phyloP scores from a whole-genome alignment of 2,888 invertebrate species.

The Saturnia japonica region DNA sequence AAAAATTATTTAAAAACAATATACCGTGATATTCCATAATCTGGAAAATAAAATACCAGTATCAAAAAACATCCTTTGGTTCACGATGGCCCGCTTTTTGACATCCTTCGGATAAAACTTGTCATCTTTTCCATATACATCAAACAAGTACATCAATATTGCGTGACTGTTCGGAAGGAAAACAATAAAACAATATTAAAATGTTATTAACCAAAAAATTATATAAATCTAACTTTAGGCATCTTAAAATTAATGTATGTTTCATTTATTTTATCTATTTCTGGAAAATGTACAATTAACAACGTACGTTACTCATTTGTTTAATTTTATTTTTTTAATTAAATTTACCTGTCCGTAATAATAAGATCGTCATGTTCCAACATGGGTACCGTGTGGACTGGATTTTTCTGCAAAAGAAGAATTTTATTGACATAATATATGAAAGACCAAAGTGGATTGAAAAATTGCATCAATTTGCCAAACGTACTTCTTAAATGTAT shows the following conservation, averaged over 20 bases:
- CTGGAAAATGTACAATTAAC: not conserved
- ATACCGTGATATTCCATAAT: constrained; percentile 67
- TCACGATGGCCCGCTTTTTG: constrained; percentile 17
- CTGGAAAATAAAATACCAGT: constrained; percentile 68
- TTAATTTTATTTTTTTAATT: not conserved
- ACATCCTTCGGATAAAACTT: constrained; percentile 74
- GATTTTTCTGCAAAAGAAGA: constrained; percentile 63
- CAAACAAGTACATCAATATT: constrained; percentile 62
- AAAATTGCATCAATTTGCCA: too few relatives aligned
- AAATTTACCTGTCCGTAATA: constrained; percentile 32
- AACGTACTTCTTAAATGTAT: too few relatives aligned
- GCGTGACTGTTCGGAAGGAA: constrained; percentile 53
- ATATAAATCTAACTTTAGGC: not conserved
- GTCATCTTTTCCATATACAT: constrained; percentile 70
- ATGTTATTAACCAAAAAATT: not conserved
- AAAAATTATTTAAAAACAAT: not conserved
- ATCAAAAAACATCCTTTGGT: constrained; percentile 81
- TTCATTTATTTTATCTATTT: not conserved
- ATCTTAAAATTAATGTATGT: not conserved
- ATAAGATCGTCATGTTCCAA: constrained; percentile 69
- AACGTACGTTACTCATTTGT: not conserved
- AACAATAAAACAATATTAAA: not conserved
- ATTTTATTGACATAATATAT: not conserved
- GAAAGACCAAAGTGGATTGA: not conserved
- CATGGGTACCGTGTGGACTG: constrained; percentile 74